Evolutionary conservation across 2,797 vertebrate genomes (phyloP).

Genomic region (Clarias laeviceps): DNA sequence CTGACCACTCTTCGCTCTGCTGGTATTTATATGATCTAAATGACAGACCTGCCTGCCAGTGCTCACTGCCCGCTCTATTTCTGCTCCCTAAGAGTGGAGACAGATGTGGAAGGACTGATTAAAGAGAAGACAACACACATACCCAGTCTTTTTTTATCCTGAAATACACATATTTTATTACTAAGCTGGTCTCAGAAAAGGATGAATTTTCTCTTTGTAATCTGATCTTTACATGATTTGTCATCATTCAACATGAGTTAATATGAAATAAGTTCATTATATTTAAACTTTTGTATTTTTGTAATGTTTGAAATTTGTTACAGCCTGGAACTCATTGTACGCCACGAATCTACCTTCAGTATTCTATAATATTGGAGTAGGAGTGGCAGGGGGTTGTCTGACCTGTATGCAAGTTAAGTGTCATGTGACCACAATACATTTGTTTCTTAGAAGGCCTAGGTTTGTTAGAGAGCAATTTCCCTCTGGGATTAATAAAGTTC

Average conservation of each 20-base stretch:
- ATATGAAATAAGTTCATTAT: background rate
- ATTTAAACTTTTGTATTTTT: background rate
- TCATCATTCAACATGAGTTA: background rate
- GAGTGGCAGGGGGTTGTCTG: background rate
- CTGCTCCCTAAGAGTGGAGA: conserved; percentile 47
- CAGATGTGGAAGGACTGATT: conserved; percentile 61
- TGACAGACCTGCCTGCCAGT: conserved; percentile 61
- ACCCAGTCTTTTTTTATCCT: conserved; percentile 1
- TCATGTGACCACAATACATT: background rate
- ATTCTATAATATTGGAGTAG: background rate
- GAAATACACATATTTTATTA: background rate
- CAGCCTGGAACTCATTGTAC: background rate
- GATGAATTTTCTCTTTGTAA: background rate
- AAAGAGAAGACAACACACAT: conserved; percentile 48
- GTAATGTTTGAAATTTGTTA: background rate
- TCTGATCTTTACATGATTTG: background rate
- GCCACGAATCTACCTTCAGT: background rate
- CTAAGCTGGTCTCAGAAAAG: background rate
- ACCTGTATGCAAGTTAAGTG: background rate
- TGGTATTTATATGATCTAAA: conserved; percentile 63
- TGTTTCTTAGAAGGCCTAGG: no score
- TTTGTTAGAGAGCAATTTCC: background rate
- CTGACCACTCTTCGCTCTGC: conserved; percentile 48
- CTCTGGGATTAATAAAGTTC: no score
- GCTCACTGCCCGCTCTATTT: conserved; percentile 57